These are phyloP conservation scores for Glyptemys insculpta DNA, from an alignment of 2,797 vertebrate genomes.

Conservation along the genomic window DNA sequence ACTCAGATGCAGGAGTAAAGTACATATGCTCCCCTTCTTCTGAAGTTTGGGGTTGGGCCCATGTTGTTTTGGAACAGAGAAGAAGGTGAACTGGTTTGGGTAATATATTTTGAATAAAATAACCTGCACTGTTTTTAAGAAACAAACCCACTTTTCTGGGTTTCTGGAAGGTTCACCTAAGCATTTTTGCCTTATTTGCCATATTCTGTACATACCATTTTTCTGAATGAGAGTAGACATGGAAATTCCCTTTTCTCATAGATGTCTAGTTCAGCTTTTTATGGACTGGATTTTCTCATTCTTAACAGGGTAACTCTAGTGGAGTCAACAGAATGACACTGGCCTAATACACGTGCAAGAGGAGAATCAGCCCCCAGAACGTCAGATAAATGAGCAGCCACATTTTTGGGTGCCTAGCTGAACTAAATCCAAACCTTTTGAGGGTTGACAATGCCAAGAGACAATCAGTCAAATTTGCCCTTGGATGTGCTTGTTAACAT, in stretches of 20 bases:
- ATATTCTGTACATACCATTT: not conserved
- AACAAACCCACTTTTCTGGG: not conserved
- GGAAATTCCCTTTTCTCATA: conserved; percentile 12
- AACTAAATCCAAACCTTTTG: conserved; percentile 63
- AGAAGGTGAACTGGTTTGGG: not conserved
- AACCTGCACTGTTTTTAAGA: not conserved
- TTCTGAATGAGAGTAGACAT: conserved; percentile 6
- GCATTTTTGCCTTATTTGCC: not conserved
- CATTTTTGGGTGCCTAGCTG: conserved; percentile 20
- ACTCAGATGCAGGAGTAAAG: not conserved
- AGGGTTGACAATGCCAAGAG: conserved; percentile 58
- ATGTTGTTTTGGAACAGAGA: not conserved
- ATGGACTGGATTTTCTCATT: conserved; percentile 42
- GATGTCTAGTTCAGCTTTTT: conserved; percentile 60
- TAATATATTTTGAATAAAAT: not conserved
- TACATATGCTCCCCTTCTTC: not conserved
- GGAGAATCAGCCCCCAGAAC: conserved; percentile 34
- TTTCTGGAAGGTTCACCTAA: not conserved
- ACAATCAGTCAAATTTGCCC: conserved; percentile 66
- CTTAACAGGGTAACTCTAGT: conserved; percentile 43
- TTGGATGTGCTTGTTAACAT: conserved; percentile 46
- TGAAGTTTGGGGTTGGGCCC: not conserved
- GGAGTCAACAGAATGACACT: conserved; percentile 62
- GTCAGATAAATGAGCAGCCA: conserved; percentile 56
- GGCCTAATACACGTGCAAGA: conserved; percentile 50